Percentiles rank a stretch among this genome's conserved stretches.
These are phyloP conservation scores for Mongoloraphidia duomilia DNA, from an alignment of 2,888 invertebrate genomes.

Conservation along the genomic window DNA sequence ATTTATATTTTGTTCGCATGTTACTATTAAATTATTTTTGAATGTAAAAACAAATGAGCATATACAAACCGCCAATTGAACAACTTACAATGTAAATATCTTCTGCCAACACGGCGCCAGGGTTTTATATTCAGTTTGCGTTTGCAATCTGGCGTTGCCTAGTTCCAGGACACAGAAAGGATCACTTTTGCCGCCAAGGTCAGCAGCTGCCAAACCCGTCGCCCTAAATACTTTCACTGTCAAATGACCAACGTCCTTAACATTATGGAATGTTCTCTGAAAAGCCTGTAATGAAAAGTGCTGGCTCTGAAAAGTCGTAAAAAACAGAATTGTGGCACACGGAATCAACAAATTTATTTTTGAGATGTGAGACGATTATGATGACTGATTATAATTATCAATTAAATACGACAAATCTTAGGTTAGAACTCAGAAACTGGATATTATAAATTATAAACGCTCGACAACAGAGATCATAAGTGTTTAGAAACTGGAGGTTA, in stretches of 20 bases:
- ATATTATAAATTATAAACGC: too few relatives aligned
- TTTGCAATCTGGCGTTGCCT: conserved; percentile 87
- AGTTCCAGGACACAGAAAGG: conserved; percentile 96
- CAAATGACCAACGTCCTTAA: conserved; percentile 83
- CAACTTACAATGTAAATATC: conserved; percentile 88
- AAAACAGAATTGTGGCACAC: too few relatives aligned
- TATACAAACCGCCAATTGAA: neutral
- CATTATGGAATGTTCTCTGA: conserved; percentile 50
- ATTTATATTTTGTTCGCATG: too few relatives aligned
- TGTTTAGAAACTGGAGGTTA: too few relatives aligned
- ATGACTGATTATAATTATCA: too few relatives aligned
- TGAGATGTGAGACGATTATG: too few relatives aligned
- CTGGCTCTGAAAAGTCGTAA: conserved; percentile 20
- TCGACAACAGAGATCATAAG: too few relatives aligned
- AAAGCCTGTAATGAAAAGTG: conserved; percentile 38
- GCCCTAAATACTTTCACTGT: conserved; percentile 84
- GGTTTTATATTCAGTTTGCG: conserved; percentile 98
- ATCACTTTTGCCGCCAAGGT: conserved; percentile 94
- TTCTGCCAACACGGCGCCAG: conserved; percentile 95
- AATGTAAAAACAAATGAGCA: too few relatives aligned
- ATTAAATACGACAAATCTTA: too few relatives aligned
- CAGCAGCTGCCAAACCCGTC: conserved; percentile 83
- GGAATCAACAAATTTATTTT: too few relatives aligned
- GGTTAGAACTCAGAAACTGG: too few relatives aligned
- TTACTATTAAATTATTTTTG: neutral